Percentiles rank a stretch among this genome's conserved stretches.
phyloP scores from a whole-genome alignment of 2,797 vertebrate species.

The Gymnothorax reevesii region DNA sequence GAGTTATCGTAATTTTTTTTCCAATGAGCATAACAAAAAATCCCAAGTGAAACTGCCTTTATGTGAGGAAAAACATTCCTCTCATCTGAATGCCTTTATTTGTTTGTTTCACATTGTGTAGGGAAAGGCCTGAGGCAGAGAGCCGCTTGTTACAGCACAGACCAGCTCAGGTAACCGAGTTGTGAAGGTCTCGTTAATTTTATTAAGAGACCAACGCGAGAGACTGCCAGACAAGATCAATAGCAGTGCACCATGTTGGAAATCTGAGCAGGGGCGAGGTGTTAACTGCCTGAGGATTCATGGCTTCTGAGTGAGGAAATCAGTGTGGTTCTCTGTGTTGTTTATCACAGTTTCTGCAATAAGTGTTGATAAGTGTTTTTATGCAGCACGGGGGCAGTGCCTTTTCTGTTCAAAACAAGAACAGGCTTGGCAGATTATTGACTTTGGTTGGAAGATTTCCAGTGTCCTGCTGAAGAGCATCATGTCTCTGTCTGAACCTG shows the following conservation, averaged over 20 bases:
- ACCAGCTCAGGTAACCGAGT: slow-evolving; percentile 8
- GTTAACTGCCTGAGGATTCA: neutral
- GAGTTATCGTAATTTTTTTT: neutral
- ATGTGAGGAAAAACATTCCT: no score
- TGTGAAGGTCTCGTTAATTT: neutral
- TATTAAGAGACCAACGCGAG: neutral
- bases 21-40: no score
- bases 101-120: neutral
- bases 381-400: neutral
- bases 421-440: no score
- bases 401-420: no score
- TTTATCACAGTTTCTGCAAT: neutral
- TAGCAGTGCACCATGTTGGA: no score
- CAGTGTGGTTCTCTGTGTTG: neutral
- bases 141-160: neutral
- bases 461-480: neutral
- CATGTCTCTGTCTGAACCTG: neutral
- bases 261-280: no score
- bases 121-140: neutral
- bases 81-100: neutral
- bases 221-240: neutral
- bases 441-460: no score
- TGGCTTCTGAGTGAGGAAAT: neutral
- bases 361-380: neutral
- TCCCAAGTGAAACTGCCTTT: no score